Evolutionary conservation across 2,113 vertebrate genomes (phyloP), one percentile per base, ranked within the genome.

Genomic region (Dryoscopus gambensis): DNA sequence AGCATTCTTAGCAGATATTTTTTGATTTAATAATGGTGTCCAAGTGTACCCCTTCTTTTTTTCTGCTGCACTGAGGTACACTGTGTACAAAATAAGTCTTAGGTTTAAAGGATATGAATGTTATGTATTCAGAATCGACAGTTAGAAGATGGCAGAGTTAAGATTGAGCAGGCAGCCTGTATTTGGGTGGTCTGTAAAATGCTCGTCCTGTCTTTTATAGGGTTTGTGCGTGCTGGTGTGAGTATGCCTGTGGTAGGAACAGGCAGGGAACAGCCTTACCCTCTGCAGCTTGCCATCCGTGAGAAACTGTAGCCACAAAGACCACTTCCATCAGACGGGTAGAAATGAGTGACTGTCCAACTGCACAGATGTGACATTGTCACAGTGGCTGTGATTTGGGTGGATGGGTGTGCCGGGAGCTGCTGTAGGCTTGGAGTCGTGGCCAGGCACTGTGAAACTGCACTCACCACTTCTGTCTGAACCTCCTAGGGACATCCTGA

Each of bases 171-270:
- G 25, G 16, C 40, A 78, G 0, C 55, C 6, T 70, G 25, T 57
- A 8, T 49, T 67, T 55, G 57, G 5, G 55, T 50, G 24, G 24
- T 37, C 37, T 89, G 33, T 47, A 35, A 79, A 87, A 67, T 21
- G 27, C 49, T 83, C 0, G 0, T 55, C 24, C 33, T 0, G 2
- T 22, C 37, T 11, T 5, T 47, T 40, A 6, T 0, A 16, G 53
- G 40, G 25, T 49, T 46, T 39, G 15, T 9, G 13, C 1, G 2
- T 10, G 12, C 40, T 84, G 27, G 23, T 46, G 42, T 5, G 7
- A 83, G 23, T 23, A 18, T 0, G 2, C 13, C 10, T 11, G 1
- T 13, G 22, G 20, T 15, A 46, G 55, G 25, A 70, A 18, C 19
- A 3, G 12, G 7, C 7, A 33, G 42, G 30, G 75, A 63, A 4